A percentile compares a stretch with the other conserved stretches of the same genome.
Conservation (phyloP, 2,797 vertebrate species). For the Vespertilio murinus region DNA sequence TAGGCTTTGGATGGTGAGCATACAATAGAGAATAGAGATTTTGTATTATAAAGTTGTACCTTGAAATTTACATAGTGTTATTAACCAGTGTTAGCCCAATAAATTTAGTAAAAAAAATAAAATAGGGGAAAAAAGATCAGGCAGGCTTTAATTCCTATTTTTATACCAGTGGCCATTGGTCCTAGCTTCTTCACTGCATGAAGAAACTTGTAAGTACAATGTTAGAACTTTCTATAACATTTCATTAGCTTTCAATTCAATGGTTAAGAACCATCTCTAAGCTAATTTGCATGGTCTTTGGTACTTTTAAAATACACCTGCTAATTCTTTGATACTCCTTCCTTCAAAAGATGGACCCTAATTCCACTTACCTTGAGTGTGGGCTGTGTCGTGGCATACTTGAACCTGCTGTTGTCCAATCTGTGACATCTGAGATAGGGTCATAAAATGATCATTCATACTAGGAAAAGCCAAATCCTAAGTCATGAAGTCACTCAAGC, state of each 20-base stretch:
- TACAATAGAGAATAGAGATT: not conserved
- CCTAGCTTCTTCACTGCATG: not conserved
- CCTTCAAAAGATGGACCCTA: not conserved
- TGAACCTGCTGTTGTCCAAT: not conserved
- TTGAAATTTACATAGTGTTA: not conserved
- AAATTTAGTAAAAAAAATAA: not conserved
- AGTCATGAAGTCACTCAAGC: not conserved
- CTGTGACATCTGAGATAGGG: not conserved
- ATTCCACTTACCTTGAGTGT: not conserved
- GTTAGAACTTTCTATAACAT: not conserved
- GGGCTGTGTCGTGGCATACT: not conserved
- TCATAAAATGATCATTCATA: not conserved
- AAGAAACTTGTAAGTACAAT: not conserved
- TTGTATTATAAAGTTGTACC: too few species aligned
- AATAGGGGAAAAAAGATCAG: not conserved
- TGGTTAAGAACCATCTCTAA: not conserved
- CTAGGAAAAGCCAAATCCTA: not conserved
- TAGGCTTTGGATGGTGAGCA: not conserved
- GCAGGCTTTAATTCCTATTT: not conserved
- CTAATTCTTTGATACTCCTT: not conserved
- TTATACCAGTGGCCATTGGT: not conserved
- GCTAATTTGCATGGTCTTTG: not conserved
- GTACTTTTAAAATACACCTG: slow-evolving; percentile 1
- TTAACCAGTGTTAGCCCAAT: not conserved
- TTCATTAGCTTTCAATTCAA: not conserved